These are phyloP conservation scores for Benitochromis conjunctus DNA, from an alignment of 2,113 vertebrate species.

Conservation along the genomic window DNA sequence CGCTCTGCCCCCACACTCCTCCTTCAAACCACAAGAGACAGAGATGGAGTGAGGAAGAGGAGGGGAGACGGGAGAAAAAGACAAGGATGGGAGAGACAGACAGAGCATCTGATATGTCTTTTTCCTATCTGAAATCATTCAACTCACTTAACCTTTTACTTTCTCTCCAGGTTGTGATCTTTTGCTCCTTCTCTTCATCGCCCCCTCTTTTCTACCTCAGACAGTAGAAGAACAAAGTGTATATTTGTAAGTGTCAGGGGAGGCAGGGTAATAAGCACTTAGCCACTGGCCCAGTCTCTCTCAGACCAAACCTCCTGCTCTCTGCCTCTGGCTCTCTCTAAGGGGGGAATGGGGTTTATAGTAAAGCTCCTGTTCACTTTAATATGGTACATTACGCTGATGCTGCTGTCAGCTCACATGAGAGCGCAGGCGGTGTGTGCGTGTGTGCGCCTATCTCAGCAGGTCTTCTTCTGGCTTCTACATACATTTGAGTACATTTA, in stretches of 20 bases:
- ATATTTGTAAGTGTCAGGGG: constrained; percentile 59
- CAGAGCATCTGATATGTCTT: constrained; percentile 44
- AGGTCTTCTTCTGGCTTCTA: constrained; percentile 18
- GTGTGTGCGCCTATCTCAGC: background rate
- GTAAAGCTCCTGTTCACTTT: constrained; percentile 89
- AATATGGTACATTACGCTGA: constrained; percentile 85
- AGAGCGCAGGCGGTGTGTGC: constrained; percentile 1
- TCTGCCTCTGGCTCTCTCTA: constrained; percentile 30
- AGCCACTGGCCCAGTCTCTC: constrained; percentile 50
- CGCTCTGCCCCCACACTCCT: constrained; percentile 70
- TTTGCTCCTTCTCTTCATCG: constrained; percentile 1
- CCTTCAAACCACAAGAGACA: constrained; percentile 52
- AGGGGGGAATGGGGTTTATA: constrained; percentile 75
- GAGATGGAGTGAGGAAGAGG: constrained; percentile 40
- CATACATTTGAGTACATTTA: constrained; percentile 50
- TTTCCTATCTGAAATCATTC: constrained; percentile 47
- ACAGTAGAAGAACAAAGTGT: constrained; percentile 59
- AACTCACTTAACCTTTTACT: constrained; percentile 55
- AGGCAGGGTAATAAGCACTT: constrained; percentile 69
- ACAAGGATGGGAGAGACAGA: constrained; percentile 11
- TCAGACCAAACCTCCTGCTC: constrained; percentile 51
- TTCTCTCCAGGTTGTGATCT: constrained; percentile 55
- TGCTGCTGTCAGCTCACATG: constrained; percentile 85
- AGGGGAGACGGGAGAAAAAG: constrained; percentile 10
- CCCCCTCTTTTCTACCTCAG: constrained; percentile 21